Evolutionary conservation across 2,888 invertebrate genomes (phyloP), one percentile per base, ranked within the genome.

Genomic region (Palloptera scutellata): DNA sequence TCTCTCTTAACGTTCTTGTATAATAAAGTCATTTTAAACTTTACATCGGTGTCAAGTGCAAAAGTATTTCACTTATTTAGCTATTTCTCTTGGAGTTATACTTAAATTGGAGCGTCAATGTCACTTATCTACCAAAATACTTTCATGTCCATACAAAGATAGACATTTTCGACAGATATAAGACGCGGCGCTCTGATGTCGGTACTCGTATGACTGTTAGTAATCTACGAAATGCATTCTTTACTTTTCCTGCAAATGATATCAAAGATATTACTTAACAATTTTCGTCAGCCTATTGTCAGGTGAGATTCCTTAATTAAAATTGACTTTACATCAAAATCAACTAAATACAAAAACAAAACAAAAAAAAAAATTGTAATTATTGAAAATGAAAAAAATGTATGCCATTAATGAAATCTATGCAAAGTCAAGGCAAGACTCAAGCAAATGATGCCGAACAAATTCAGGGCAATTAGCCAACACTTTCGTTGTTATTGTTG

Each of bases 391-490:
- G n/a, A n/a, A n/a, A n/a, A n/a, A 30, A 52, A 8, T 59, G 17
- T 11, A 51, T 48, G 17, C 12, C 51, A 30, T 51, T 42, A 53
- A 53, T 42, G 42, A 65, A 62, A 61, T 54, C 61, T 13, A 13
- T 2, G n/a, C 55, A 58, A 45, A 57, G 60, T 54, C 52, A 64
- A 64, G 45, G 48, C 40, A 62, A 62, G 62, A 55, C 43, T 45
- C 17, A 62, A 66, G 43, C 58, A 60, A 71, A 67, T 67, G 66
- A 67, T 52, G 54, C 63, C 40, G 53, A 69, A 69, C 65, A 66
- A 71, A 71, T 67, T 67, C 65, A 51, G 19, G 67, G 69, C 67
- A 69, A 69, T 71, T 71, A 71, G 67, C 71, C 58, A 52, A 64
- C 54, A 64, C 58, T 30, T 52, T 30, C 6, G 30, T 30, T 30